phyloP scores from a whole-genome alignment of 2,113 vertebrate species.

The Varanus salvator region DNA sequence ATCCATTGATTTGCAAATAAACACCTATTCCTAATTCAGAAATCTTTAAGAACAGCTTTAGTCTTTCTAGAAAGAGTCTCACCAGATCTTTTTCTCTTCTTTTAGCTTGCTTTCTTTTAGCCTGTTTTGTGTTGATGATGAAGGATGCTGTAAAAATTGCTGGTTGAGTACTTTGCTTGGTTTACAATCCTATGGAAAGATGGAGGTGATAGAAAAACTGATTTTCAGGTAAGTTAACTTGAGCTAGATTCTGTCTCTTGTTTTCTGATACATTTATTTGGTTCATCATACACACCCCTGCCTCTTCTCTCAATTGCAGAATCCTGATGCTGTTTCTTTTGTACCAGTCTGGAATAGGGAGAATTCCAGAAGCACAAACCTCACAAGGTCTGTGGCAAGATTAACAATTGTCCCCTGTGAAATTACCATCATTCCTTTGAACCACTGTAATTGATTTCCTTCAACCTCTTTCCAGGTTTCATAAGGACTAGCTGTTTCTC shows the following conservation, averaged over 20 bases:
- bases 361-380: background rate
- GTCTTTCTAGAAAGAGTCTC: background rate
- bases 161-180: background rate
- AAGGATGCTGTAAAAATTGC: background rate
- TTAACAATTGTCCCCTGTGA: background rate
- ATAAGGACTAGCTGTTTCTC: conserved; percentile 49
- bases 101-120: background rate
- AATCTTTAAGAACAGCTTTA: background rate
- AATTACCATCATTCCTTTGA: no score
- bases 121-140: background rate
- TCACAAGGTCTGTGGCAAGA: conserved; percentile 52
- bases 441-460: conserved; percentile 16
- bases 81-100: background rate
- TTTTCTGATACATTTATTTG: background rate
- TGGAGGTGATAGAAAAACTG: conserved; percentile 39
- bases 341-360: conserved; percentile 43
- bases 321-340: conserved; percentile 48
- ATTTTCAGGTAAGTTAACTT: conserved; percentile 59
- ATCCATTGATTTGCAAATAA: background rate
- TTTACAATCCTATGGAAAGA: conserved; percentile 28
- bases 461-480: conserved; percentile 48
- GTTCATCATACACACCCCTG: background rate
- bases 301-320: conserved; percentile 34
- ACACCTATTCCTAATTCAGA: conserved; percentile 23
- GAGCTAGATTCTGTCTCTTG: background rate